Percentiles rank a stretch among this genome's conserved stretches.
Evolutionary conservation across 1,140 invertebrate genomes (phyloP).

Genomic region (Cotesia vestalis): DNA sequence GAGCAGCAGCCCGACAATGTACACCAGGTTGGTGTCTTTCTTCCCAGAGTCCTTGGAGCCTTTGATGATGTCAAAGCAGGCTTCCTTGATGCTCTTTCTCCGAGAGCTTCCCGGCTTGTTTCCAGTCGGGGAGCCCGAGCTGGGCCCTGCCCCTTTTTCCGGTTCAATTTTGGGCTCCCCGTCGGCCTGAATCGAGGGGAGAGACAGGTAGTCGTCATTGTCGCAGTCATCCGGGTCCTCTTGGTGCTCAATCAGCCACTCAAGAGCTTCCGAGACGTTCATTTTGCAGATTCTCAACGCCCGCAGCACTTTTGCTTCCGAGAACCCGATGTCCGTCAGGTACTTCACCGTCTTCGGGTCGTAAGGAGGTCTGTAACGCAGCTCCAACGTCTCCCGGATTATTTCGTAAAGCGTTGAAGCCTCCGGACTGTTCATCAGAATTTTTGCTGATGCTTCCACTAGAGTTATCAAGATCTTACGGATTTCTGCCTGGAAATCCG

Average conservation of each 20-base stretch:
- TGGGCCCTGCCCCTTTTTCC: constrained; percentile 36
- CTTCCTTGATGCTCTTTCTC: constrained; percentile 44
- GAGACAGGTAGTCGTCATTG: constrained; percentile 40
- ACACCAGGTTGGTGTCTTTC: constrained; percentile 53
- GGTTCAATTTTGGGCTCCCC: constrained; percentile 24
- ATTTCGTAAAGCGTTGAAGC: constrained; percentile 65
- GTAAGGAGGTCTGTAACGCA: constrained; percentile 56
- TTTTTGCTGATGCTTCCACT: constrained; percentile 70
- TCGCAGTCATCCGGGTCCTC: constrained; percentile 45
- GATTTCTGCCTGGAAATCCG: constrained; percentile 70
- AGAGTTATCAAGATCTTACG: constrained; percentile 73
- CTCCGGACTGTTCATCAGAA: constrained; percentile 70
- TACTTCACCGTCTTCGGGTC: constrained; percentile 65
- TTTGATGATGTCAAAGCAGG: constrained; percentile 48
- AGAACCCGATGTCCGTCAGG: constrained; percentile 73
- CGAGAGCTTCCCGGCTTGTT: neutral
- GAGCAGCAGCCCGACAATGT: constrained; percentile 63
- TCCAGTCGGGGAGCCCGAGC: constrained; percentile 33
- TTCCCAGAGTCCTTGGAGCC: constrained; percentile 34
- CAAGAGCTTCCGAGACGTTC: constrained; percentile 60
- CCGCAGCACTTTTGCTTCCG: constrained; percentile 66
- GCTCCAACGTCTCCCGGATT: constrained; percentile 62
- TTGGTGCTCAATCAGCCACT: constrained; percentile 64
- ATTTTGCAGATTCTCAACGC: constrained; percentile 64
- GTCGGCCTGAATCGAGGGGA: constrained; percentile 38